Percentiles rank a stretch among this genome's conserved stretches.
These are phyloP conservation scores for Gibbula magus DNA, from an alignment of 2,888 invertebrate genomes.

Conservation along the genomic window DNA sequence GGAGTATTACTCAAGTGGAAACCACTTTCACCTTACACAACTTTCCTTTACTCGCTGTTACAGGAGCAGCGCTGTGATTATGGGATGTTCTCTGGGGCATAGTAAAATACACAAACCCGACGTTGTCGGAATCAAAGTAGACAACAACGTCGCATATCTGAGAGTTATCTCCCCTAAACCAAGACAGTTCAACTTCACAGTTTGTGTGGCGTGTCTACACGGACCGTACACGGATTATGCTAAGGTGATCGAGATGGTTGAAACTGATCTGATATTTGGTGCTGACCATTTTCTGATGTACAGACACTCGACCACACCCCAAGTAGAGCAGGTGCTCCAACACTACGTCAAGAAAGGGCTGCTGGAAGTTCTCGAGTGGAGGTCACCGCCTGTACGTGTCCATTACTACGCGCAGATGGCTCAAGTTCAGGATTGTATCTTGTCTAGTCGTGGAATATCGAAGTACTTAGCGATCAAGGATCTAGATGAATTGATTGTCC, in stretches of 20 bases:
- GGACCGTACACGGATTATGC: background rate
- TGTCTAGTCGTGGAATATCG: background rate
- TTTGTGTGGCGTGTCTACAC: background rate
- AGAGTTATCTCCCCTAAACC: background rate
- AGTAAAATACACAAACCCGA: too few species aligned
- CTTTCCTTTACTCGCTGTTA: background rate
- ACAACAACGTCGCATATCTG: background rate
- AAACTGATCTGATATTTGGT: background rate
- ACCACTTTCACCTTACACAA: background rate
- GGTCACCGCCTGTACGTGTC: background rate
- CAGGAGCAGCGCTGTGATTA: background rate
- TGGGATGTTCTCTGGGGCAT: background rate
- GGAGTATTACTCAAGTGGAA: too few species aligned
- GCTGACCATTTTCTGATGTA: background rate
- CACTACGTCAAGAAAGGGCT: background rate
- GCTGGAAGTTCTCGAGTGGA: background rate
- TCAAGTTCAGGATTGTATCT: background rate
- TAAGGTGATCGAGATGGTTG: background rate
- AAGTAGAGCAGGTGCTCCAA: background rate
- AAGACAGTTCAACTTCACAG: background rate
- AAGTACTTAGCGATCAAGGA: background rate
- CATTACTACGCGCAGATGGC: constrained; percentile 10
- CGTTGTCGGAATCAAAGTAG: background rate
- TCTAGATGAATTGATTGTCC: constrained; percentile 1
- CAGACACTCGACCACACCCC: background rate